Evolutionary conservation across 1,140 invertebrate genomes (phyloP).

Genomic region (Dreissena rostriformis): DNA sequence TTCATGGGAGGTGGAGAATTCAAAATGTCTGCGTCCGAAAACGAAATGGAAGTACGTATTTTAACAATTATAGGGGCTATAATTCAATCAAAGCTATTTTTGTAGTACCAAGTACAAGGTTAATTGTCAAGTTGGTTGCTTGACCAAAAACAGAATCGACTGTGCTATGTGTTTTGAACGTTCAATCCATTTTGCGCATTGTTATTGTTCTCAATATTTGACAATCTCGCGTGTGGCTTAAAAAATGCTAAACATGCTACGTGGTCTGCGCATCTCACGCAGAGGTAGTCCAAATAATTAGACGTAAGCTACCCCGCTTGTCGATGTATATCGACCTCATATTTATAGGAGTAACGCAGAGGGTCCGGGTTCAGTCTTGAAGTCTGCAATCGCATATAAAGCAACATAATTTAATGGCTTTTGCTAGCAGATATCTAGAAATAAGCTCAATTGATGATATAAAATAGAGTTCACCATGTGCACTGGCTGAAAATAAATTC

Average conservation of each 20-base stretch:
- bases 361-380: no score
- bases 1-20: slow-evolving; percentile 52
- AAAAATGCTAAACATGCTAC: neutral
- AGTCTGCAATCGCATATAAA: no score
- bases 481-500: no score
- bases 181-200: neutral
- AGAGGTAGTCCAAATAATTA: no score
- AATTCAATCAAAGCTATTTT: neutral
- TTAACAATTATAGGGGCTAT: no score
- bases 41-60: slow-evolving; percentile 31
- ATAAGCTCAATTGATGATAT: no score
- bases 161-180: neutral
- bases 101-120: neutral
- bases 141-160: neutral
- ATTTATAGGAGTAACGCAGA: no score
- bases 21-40: slow-evolving; percentile 45
- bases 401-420: no score
- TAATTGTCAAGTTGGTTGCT: neutral
- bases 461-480: no score
- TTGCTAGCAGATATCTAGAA: no score
- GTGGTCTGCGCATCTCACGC: neutral
- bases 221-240: neutral
- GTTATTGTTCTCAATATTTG: neutral
- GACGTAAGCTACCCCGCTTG: no score
- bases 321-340: no score